Conservation (phyloP, 2,797 vertebrate genomes). For the Pelobates cultripes region DNA sequence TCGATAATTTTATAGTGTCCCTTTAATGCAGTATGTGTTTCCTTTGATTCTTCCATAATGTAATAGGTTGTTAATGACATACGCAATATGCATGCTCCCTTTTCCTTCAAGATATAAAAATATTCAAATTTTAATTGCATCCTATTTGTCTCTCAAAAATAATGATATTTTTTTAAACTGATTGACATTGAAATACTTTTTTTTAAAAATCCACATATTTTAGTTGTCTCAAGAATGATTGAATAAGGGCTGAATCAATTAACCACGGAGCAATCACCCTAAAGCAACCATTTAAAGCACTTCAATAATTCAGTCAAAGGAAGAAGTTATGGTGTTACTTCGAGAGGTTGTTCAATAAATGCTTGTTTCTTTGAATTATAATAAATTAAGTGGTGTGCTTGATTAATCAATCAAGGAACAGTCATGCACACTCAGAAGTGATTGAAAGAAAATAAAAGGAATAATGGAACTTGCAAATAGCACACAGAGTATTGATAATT, state of each 20-base stretch:
- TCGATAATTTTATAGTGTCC: too few relatives aligned
- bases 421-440: conserved; percentile 1
- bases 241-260: conserved; percentile 17
- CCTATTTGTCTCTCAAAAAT: background rate
- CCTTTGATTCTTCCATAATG: too few relatives aligned
- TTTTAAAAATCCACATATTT: background rate
- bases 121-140: background rate
- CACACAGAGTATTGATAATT: conserved; percentile 29
- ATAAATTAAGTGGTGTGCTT: conserved; percentile 21
- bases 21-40: too few relatives aligned
- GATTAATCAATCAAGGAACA: conserved; percentile 13
- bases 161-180: background rate
- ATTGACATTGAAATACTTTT: background rate
- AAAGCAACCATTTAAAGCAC: background rate
- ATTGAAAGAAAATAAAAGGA: conserved; percentile 16
- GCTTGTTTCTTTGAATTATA: conserved; percentile 20
- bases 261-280: conserved; percentile 15
- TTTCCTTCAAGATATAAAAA: too few relatives aligned
- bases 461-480: conserved; percentile 27
- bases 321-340: conserved; percentile 20
- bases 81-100: too few relatives aligned
- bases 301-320: background rate
- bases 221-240: background rate
- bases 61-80: too few relatives aligned
- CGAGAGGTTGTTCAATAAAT: conserved; percentile 30